Percentiles rank a stretch among this genome's conserved stretches.
These are phyloP conservation scores for Eriocheir sinensis DNA, from an alignment of 1,140 invertebrate species.

Conservation along the genomic window DNA sequence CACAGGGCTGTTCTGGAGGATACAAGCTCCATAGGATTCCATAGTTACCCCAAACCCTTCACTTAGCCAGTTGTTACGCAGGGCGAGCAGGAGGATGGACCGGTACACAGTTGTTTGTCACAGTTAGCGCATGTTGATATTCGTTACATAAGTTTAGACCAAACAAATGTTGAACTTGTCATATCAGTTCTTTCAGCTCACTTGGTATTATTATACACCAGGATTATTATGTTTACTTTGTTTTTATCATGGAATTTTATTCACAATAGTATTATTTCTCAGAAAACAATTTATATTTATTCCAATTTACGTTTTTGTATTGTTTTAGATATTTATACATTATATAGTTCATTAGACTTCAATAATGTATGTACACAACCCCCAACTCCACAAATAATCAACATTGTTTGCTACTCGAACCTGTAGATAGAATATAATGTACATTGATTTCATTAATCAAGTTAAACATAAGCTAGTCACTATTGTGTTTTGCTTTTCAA, in stretches of 20 bases:
- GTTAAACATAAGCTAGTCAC: constrained; percentile 67
- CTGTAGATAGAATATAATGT: constrained; percentile 57
- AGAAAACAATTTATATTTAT: constrained; percentile 59
- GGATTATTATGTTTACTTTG: constrained; percentile 30
- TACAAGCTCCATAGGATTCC: constrained; percentile 10
- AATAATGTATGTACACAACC: constrained; percentile 53
- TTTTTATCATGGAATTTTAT: constrained; percentile 40
- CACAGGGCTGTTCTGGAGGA: constrained; percentile 20
- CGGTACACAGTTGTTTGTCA: constrained; percentile 61
- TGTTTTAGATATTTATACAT: constrained; percentile 52
- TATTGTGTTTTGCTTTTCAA: constrained; percentile 47
- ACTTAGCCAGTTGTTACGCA: constrained; percentile 53
- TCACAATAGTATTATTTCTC: constrained; percentile 32
- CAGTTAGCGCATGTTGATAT: constrained; percentile 55
- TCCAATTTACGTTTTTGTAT: constrained; percentile 44
- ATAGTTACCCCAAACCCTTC: constrained; percentile 40
- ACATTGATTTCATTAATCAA: constrained; percentile 58
- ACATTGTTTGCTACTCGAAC: constrained; percentile 48
- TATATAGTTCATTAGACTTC: constrained; percentile 41
- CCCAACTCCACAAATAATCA: constrained; percentile 39
- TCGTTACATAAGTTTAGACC: constrained; percentile 40
- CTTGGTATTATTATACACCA: constrained; percentile 6
- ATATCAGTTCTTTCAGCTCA: constrained; percentile 27
- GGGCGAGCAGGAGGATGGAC: constrained; percentile 48
- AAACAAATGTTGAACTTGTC: constrained; percentile 37